Evolutionary conservation across 2,113 vertebrate genomes (phyloP), one percentile per base, ranked within the genome.

Genomic region (Calidris pygmaea): DNA sequence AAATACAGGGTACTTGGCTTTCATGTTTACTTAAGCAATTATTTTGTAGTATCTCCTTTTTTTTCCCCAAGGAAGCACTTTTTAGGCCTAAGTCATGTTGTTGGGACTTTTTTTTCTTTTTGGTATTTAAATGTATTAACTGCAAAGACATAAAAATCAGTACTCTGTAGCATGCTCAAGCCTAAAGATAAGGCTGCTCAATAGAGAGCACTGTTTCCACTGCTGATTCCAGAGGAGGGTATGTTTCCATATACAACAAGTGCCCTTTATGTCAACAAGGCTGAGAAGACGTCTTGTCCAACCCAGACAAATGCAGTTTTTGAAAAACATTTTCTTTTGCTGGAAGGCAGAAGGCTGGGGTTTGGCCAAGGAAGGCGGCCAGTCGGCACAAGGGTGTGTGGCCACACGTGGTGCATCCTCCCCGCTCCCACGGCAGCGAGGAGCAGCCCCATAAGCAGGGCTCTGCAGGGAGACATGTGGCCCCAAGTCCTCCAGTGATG

Each of bases 241-340:
- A 60, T 68, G 65, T 87, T 95, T 96, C 66, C 80, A 87, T 10
- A 52, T 6, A 45, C 59, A 92, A 95, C 89, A 96, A 91, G 53
- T 0, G 0, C n/a, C 48, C 82, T 95, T 96, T 97, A 84, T 89
- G 67, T 73, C 68, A 93, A 35, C 1, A 1, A 76, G 58, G 74
- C 80, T 93, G 73, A 95, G 88, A 89, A 86, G 88, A 63, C 0
- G 0, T 60, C 76, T 89, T 92, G 80, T 93, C 45, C n/a, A 39
- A 71, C 18, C 15, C 45, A 72, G 52, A 29, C 34, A 85, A 90
- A 74, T 70, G 72, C 48, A 84, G 52, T 52, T 92, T 72, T 87
- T 84, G 65, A 56, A 92, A 92, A 96, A 89, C 58, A 95, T 96
- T 96, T 95, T 94, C 87, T 94, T 97, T 94, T 90, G 82, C 93